Percentiles rank a stretch among this genome's conserved stretches.
Conservation (phyloP, 2,113 vertebrate species). For the Rattus norvegicus region GRCr8 NC_086031.1:98615001-98615500, state of each 20-base stretch:
- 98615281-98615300: background rate
- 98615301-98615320: background rate
- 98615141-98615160: background rate
- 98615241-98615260: background rate
- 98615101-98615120: background rate
- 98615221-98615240: background rate
- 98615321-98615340: constrained; percentile 39
- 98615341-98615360: background rate
- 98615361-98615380: constrained; percentile 73
- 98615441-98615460: constrained; percentile 83
- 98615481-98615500: constrained; percentile 60
- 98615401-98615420: constrained; percentile 64
- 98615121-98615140: background rate
- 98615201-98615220: background rate
- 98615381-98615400: constrained; percentile 53
- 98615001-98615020: background rate
- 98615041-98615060: background rate
- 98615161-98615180: background rate
- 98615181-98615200: constrained; percentile 17
- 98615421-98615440: constrained; percentile 80
- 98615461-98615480: constrained; percentile 26
- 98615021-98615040: fast-evolving
- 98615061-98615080: background rate
- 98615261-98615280: background rate
- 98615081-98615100: background rate